phyloP scores from a whole-genome alignment of 2,888 invertebrate species.

The Pristionchus exspectatus region DNA sequence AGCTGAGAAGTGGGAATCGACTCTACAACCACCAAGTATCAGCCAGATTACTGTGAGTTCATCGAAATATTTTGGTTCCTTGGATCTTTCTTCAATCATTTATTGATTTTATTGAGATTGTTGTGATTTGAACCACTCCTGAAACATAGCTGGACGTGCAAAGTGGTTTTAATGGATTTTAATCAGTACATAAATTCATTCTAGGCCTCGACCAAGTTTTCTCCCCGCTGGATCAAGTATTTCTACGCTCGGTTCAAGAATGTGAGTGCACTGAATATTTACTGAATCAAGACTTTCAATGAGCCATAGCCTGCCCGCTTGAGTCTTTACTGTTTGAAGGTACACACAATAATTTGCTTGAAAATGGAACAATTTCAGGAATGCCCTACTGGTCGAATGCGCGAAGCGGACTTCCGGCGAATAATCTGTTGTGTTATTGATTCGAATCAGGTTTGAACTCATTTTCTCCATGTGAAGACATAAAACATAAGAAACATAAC shows the following conservation, averaged over 20 bases:
- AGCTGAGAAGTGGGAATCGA: slow-evolving; percentile 67
- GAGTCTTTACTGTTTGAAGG: neutral
- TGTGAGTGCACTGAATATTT: neutral
- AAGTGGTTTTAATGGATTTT: no score
- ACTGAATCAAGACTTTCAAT: no score
- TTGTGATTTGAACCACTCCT: neutral
- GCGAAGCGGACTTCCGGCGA: slow-evolving; percentile 66
- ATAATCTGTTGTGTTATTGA: slow-evolving; percentile 64
- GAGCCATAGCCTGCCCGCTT: no score
- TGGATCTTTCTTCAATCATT: neutral
- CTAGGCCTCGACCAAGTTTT: slow-evolving; percentile 10
- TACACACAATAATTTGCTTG: neutral
- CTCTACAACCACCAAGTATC: slow-evolving; percentile 65
- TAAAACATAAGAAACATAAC: no score
- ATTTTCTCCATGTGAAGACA: neutral
- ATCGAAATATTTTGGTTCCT: neutral
- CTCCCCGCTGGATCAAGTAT: slow-evolving; percentile 42
- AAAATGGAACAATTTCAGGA: slow-evolving; percentile 64
- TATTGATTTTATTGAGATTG: neutral
- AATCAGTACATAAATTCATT: neutral
- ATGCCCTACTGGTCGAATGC: slow-evolving; percentile 76
- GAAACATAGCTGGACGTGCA: neutral
- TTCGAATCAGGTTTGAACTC: slow-evolving; percentile 58
- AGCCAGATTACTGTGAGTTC: slow-evolving; percentile 2
- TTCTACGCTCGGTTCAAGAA: slow-evolving; percentile 52